Evolutionary conservation across 1,140 invertebrate species (phyloP).

Genomic region (Riptortus pedestris): DNA sequence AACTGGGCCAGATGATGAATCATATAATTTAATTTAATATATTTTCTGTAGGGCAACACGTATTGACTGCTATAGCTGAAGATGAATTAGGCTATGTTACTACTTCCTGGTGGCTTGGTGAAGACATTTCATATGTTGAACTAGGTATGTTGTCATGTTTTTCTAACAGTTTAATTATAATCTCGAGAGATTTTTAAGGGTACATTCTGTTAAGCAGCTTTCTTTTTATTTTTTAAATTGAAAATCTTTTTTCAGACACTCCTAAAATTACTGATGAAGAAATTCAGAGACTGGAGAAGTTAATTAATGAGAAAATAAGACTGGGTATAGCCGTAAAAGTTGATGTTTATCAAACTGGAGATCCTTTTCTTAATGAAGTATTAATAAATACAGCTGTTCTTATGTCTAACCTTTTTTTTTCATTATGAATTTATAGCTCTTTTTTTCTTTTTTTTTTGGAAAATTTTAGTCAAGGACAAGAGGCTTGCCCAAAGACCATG

Average conservation of each 20-base stretch:
- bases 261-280: constrained; percentile 41
- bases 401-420: no score
- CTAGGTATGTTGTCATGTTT: constrained; percentile 36
- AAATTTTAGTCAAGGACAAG: constrained; percentile 45
- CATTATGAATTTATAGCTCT: no score
- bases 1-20: no score
- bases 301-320: constrained; percentile 57
- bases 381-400: no score
- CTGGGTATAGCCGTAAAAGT: constrained; percentile 49
- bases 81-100: constrained; percentile 54
- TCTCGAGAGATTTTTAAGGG: no score
- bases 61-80: constrained; percentile 68
- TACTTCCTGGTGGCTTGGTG: constrained; percentile 69
- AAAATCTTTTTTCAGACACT: constrained; percentile 35
- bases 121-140: constrained; percentile 54
- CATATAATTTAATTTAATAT: no score
- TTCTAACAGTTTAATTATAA: neutral
- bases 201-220: neutral
- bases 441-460: no score
- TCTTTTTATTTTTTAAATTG: constrained; percentile 6
- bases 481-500: constrained; percentile 64
- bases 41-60: constrained; percentile 67
- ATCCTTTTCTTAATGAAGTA: constrained; percentile 48
- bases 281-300: constrained; percentile 46
- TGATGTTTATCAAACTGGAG: constrained; percentile 48